Evolutionary conservation across 2,113 vertebrate genomes (phyloP), one percentile per base, ranked within the genome.

Genomic region (Prionailurus bengalensis): DNA sequence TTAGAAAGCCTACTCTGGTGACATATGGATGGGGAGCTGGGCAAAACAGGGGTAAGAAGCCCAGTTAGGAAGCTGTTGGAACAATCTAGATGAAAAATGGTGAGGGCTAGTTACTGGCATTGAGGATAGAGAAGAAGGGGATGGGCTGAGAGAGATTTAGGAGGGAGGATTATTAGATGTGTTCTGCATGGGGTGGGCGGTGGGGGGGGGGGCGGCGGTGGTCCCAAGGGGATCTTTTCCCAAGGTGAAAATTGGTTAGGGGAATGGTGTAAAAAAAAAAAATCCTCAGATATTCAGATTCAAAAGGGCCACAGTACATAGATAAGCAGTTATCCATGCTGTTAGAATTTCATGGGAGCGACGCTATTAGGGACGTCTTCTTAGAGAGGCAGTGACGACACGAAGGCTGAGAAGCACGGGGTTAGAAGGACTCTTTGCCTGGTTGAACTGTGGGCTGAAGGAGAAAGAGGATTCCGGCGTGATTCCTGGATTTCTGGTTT

Each of bases 361-460:
- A 39, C 70, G 33, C 53, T 89, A 25, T 45, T 76, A 63, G 31
- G 68, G 51, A 29, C n/a, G 11, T 36, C 27, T 51, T 73, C 39
- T 73, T 84, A 17, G 21, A 82, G 27, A 36, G 45, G 39, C 21
- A 58, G 1, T 31, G 55, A 53, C 70, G 55, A 97, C 53, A 68
- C 8, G 23, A 53, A 91, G 42, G 15, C n/a, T n/a, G 48, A 82
- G 76, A 53, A 80, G 66, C 36, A 16, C n/a, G 36, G 84, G 14
- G n/a, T 84, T 79, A 63, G 85, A 79, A 95, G 79, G 42, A 78
- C 27, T 76, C 36, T 11, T 45, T 63, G 16, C 70, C n/a, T 39
- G 61, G 78, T 13, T 83, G 83, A 70, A 14, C 78, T 55, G 29
- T 65, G 19, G 51, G 36, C 42, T 48, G 53, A 39, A 27, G 55